A percentile compares a stretch with the other conserved stretches of the same genome.
These are phyloP conservation scores for Hyperoplus lanceolatus DNA, from an alignment of 2,797 vertebrate species.

Conservation along the genomic window DNA sequence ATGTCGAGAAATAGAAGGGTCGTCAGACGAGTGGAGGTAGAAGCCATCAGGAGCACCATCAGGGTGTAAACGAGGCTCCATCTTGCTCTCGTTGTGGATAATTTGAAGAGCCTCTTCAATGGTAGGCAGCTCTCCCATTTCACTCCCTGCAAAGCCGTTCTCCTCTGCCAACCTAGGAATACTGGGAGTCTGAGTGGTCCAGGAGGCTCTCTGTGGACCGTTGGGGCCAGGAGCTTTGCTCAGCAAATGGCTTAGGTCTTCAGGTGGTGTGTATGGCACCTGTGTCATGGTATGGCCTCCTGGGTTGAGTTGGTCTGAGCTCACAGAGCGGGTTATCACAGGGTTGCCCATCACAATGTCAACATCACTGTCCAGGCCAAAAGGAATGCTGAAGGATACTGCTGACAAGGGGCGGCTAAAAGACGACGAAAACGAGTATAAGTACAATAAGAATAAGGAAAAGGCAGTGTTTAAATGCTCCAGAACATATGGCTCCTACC, in stretches of 20 bases:
- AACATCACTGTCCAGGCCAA: slow-evolving; percentile 95
- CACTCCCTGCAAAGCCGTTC: slow-evolving; percentile 81
- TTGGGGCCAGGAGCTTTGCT: slow-evolving; percentile 74
- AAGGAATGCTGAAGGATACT: slow-evolving; percentile 96
- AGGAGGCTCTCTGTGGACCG: slow-evolving; percentile 84
- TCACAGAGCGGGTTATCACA: slow-evolving; percentile 91
- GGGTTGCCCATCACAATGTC: slow-evolving; percentile 96
- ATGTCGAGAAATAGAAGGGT: slow-evolving; percentile 73
- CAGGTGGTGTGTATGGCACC: slow-evolving; percentile 73
- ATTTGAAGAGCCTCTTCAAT: slow-evolving; percentile 96
- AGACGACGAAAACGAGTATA: slow-evolving; percentile 26
- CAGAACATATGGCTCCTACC: slow-evolving; percentile 74
- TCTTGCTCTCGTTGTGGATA: slow-evolving; percentile 91
- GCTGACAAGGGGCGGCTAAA: slow-evolving; percentile 88
- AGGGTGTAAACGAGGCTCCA: slow-evolving; percentile 92
- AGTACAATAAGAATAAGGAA: slow-evolving; percentile 38
- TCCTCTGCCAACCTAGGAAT: slow-evolving; percentile 80
- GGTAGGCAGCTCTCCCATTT: slow-evolving; percentile 89
- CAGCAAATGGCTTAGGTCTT: slow-evolving; percentile 77
- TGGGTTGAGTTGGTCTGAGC: slow-evolving; percentile 91
- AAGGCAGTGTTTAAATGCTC: slow-evolving; percentile 1
- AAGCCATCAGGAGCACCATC: slow-evolving; percentile 94
- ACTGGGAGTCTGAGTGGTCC: slow-evolving; percentile 79
- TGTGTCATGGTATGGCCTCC: slow-evolving; percentile 65
- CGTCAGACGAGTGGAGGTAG: slow-evolving; percentile 92